phyloP scores from a whole-genome alignment of 2,797 vertebrate genomes.

The Furcifer pardalis region DNA sequence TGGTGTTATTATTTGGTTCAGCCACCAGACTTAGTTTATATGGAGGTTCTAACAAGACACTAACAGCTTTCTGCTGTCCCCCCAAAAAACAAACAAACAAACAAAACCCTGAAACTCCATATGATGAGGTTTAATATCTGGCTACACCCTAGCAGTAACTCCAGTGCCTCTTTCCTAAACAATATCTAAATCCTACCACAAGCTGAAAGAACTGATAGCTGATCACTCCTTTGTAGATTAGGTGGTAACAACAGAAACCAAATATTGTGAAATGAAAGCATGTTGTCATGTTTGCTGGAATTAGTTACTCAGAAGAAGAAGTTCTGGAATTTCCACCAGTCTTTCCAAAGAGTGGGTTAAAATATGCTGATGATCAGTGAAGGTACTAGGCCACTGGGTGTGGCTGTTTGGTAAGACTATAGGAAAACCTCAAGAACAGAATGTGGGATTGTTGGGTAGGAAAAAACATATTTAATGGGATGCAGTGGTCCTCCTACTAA shows the following conservation, averaged over 20 bases:
- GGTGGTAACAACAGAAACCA: neutral
- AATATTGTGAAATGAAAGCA: neutral
- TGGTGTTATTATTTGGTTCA: neutral
- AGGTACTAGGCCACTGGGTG: neutral
- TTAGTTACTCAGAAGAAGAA: slow-evolving; percentile 6
- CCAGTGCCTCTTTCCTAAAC: too few species aligned
- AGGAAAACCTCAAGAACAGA: neutral
- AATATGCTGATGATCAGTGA: neutral
- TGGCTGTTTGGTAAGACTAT: neutral
- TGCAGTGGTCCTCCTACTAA: neutral
- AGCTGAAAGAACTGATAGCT: neutral
- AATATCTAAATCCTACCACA: neutral
- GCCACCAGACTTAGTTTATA: neutral
- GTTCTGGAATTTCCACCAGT: neutral
- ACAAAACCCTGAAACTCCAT: neutral
- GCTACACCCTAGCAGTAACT: neutral
- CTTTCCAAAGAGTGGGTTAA: neutral
- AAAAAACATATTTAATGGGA: neutral
- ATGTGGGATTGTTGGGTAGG: neutral
- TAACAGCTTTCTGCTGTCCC: neutral
- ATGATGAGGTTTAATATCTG: neutral
- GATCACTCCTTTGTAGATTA: neutral
- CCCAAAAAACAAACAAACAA: too few species aligned
- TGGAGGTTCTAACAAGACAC: neutral
- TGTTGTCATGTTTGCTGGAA: neutral